Conservation (phyloP, 2,797 vertebrate species). For the Triplophysa bombifrons region DNA sequence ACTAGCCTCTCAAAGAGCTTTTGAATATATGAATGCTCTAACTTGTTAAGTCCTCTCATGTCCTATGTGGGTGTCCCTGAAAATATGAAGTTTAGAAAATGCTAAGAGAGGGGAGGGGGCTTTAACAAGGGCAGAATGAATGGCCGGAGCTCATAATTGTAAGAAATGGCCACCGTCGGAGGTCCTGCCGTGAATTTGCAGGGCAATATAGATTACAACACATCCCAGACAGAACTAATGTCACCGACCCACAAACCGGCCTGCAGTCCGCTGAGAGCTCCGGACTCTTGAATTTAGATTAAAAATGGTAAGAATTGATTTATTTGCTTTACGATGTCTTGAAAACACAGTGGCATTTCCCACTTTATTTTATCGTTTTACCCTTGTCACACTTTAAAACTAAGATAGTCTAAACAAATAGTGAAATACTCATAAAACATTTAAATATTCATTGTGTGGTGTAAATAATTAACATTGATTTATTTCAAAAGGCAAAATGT, state of each 20-base stretch:
- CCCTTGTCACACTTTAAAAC: not conserved
- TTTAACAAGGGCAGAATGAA: constrained; percentile 52
- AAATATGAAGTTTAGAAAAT: not conserved
- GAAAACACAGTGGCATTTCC: not conserved
- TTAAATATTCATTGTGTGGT: not conserved
- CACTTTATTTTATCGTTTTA: not conserved
- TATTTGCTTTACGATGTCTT: not conserved
- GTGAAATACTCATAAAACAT: not conserved
- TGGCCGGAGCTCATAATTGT: constrained; percentile 57
- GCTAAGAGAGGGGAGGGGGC: not conserved
- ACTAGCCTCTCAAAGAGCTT: too few relatives aligned
- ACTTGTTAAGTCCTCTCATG: not conserved
- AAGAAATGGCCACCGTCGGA: constrained; percentile 63
- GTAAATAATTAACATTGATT: not conserved
- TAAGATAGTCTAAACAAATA: not conserved
- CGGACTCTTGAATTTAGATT: not conserved
- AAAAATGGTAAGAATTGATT: not conserved
- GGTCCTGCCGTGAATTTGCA: constrained; percentile 38
- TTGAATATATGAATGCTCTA: not conserved
- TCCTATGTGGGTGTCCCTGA: not conserved
- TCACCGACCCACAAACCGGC: not conserved
- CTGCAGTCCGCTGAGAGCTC: not conserved
- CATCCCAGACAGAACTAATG: constrained; percentile 27
- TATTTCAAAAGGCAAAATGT: not conserved
- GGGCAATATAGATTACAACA: constrained; percentile 23